Conservation (phyloP, 2,797 vertebrate species). For the Coccyzus lansbergi region DNA sequence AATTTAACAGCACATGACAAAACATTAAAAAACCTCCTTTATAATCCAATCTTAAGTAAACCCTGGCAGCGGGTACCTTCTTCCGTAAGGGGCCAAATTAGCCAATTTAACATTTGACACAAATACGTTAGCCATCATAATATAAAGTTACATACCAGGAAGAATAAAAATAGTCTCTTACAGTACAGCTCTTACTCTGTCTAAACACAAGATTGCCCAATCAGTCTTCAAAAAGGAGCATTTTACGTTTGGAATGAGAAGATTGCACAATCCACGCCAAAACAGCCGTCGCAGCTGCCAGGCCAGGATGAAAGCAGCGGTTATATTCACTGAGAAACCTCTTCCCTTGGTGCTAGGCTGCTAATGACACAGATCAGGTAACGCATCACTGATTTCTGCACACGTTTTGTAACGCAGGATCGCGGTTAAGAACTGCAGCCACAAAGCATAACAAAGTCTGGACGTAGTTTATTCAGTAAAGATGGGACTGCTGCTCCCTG, state of each 20-base stretch:
- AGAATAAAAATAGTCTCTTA: constrained; percentile 33
- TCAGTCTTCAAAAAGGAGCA: not conserved
- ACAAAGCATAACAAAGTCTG: constrained; percentile 4
- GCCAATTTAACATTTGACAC: not conserved
- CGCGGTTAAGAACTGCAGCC: not conserved
- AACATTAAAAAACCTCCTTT: not conserved
- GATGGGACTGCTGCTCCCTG: not conserved
- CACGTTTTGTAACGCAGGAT: not conserved
- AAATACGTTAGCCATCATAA: not conserved
- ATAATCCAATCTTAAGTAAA: not conserved
- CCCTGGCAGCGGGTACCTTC: not conserved
- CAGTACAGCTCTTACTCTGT: not conserved
- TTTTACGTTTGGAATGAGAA: not conserved
- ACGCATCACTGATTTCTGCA: not conserved
- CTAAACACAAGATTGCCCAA: not conserved
- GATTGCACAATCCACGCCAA: not conserved
- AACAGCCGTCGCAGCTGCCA: not conserved
- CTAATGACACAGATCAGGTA: not conserved
- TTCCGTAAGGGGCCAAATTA: not conserved
- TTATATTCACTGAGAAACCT: not conserved
- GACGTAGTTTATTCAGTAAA: not conserved
- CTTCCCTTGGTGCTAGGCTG: not conserved
- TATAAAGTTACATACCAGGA: not conserved
- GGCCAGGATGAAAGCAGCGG: not conserved
- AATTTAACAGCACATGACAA: not conserved